Evolutionary conservation across 2,888 invertebrate species (phyloP).

Genomic region (Agrochola lota): DNA sequence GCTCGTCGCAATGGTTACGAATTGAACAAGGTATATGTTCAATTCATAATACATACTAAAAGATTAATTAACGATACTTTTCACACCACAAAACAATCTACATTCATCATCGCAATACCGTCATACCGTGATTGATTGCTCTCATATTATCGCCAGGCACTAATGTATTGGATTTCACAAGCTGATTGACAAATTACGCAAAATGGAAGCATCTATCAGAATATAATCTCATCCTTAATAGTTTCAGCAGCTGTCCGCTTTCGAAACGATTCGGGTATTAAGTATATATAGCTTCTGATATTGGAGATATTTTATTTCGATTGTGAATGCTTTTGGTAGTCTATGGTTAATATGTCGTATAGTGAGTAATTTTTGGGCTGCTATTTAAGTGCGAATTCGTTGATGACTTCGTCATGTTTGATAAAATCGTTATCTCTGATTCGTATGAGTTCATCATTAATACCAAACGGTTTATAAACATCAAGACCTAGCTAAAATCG

Average conservation of each 20-base stretch:
- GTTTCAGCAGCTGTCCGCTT: neutral
- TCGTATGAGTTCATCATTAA: neutral
- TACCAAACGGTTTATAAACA: no score
- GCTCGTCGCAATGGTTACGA: neutral
- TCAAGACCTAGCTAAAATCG: no score
- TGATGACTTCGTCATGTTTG: neutral
- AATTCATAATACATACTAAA: neutral
- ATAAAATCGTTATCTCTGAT: neutral
- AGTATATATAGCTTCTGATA: conserved; percentile 3
- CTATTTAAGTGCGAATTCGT: neutral
- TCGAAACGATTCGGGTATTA: conserved; percentile 1
- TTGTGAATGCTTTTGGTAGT: neutral
- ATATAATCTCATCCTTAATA: conserved; percentile 1
- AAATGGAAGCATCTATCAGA: conserved; percentile 34
- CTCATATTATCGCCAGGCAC: conserved; percentile 42
- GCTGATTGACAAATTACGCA: conserved; percentile 27
- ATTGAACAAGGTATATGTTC: neutral
- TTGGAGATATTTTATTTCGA: conserved; percentile 11
- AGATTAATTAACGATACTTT: neutral
- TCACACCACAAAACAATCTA: neutral
- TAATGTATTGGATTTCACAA: conserved; percentile 35
- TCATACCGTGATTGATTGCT: conserved; percentile 51
- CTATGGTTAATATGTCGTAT: neutral
- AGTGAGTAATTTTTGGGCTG: neutral
- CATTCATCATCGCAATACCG: conserved; percentile 5